phyloP scores from a whole-genome alignment of 2,113 vertebrate genomes.

The Phaethornis superciliosus region DNA sequence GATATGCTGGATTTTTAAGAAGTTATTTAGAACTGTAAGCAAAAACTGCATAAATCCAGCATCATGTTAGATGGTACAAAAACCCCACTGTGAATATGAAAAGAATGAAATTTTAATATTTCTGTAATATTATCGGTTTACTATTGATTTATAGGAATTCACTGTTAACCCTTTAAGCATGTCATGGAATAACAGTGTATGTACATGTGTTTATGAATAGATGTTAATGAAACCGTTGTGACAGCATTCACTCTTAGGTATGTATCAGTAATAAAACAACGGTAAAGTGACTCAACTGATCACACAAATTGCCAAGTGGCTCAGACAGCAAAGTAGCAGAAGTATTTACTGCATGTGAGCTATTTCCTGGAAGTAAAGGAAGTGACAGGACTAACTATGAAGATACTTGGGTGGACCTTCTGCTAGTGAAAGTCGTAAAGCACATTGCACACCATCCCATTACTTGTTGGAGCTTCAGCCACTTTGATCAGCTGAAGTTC shows the following conservation, averaged over 20 bases:
- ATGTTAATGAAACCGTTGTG: background rate
- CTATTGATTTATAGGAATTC: background rate
- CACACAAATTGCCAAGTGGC: background rate
- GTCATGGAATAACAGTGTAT: background rate
- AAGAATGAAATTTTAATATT: background rate
- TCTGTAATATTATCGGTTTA: background rate
- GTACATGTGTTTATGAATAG: background rate
- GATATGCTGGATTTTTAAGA: slow-evolving; percentile 7
- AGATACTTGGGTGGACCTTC: background rate
- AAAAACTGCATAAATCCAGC: slow-evolving; percentile 1
- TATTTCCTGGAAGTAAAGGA: background rate
- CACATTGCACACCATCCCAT: accelerated
- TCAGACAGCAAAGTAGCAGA: background rate
- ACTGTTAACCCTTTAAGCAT: background rate
- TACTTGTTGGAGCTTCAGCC: background rate
- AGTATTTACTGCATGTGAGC: background rate
- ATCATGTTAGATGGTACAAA: background rate
- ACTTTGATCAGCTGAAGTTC: background rate
- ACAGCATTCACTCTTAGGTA: background rate
- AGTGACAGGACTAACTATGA: background rate
- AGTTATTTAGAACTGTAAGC: background rate
- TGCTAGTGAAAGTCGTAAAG: background rate
- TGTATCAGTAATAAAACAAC: background rate
- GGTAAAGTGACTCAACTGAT: background rate
- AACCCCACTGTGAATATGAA: background rate